Base-by-base conservation (phyloP, 2,113 vertebrate species). In the Oncorhynchus keta region DNA sequence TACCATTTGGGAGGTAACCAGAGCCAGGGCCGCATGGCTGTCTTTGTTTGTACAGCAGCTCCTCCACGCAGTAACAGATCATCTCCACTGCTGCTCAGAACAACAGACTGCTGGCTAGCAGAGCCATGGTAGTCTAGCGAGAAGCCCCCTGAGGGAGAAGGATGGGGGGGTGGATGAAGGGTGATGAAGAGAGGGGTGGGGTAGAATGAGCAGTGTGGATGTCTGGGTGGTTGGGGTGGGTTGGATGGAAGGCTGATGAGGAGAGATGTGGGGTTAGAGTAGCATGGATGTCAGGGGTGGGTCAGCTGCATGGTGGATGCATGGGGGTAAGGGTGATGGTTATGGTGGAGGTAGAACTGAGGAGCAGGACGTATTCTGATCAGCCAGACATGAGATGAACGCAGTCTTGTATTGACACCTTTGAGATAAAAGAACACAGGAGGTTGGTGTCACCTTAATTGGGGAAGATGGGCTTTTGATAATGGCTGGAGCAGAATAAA, bases 11-110 rank as follows among this genome's bases (percentile, higher is more conserved):
- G 16, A 1, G 12, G 5, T 1, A 5, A 18, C 51, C 51, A 18
- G 51, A 18, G 16, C 51, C 51, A 77, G 30, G 79, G 83, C 45
- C 0, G 16, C 48, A 8, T 73, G 83, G 77, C 55, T 39, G 80
- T 73, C 76, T 90, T 87, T 90, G 82, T 89, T 88, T 83, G 80
- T 3, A 4, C 67, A 75, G 77, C 67, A 76, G 77, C n/a, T n/a
- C 59, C 18, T 16, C 59, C 75, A 80, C 73, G 78, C 76, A 62
- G 59, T 69, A 67, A 67, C 83, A 79, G 79, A 84, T 79, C 75
- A 85, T 79, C 68, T 26, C 64, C 68, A 28, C 79, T 77, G 78
- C 67, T 76, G 68, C 73, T 76, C 76, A 76, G 20, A 75, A 65
- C 74, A 72, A 64, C 78, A 77, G 55, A 51, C 68, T 28, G n/a